Percentiles rank a stretch among this genome's conserved stretches.
These are phyloP conservation scores for Coenonympha arcania DNA, from an alignment of 2,888 invertebrate species.

Conservation along the genomic window DNA sequence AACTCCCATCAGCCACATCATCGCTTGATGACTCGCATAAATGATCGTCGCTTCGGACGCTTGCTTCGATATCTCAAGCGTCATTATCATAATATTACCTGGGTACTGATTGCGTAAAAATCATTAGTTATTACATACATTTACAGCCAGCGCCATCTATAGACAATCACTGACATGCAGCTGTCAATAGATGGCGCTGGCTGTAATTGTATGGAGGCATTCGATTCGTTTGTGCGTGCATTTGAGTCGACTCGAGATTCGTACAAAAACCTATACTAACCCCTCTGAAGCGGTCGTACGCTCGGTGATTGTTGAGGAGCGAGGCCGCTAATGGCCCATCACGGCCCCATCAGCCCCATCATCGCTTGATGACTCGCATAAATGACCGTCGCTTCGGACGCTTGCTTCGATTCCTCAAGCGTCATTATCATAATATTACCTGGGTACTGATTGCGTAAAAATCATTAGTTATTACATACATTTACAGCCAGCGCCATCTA, in stretches of 20 bases:
- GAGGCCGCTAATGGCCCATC: neutral
- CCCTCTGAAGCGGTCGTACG: neutral
- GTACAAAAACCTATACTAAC: too few species aligned
- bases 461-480: too few species aligned
- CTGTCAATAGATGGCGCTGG: too few species aligned
- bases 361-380: conserved; percentile 7
- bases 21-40: conserved; percentile 8
- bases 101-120: conserved; percentile 2
- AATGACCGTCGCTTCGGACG: neutral
- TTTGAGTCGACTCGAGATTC: too few species aligned
- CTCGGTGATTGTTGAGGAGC: neutral
- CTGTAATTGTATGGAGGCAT: too few species aligned
- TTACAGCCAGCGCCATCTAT: too few species aligned
- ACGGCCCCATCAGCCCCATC: neutral
- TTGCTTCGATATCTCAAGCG: conserved; percentile 1
- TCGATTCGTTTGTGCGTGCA: too few species aligned
- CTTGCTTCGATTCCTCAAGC: conserved; percentile 1
- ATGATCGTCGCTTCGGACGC: neutral
- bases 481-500: too few species aligned
- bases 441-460: conserved; percentile 2
- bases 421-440: neutral
- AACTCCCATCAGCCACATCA: neutral
- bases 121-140: too few species aligned
- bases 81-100: neutral
- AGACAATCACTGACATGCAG: too few species aligned